Conservation (phyloP, 2,888 invertebrate genomes). For the Eudasyphora cyanicolor region DNA sequence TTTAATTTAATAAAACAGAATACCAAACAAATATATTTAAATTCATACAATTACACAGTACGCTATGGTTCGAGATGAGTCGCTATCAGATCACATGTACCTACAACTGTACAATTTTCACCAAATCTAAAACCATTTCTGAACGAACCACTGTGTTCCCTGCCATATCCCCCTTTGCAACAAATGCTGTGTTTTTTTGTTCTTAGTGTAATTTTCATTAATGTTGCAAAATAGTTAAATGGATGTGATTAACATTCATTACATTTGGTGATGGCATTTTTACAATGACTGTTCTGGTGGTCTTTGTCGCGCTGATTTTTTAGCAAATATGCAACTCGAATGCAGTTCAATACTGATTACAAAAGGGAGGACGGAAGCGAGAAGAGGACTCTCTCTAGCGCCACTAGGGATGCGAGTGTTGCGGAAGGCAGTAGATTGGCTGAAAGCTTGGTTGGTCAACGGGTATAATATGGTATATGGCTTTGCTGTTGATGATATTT, state of each 20-base stretch:
- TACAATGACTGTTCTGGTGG: neutral
- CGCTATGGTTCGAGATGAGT: no score
- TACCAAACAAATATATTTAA: no score
- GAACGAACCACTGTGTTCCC: neutral
- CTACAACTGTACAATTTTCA: no score
- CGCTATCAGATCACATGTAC: no score
- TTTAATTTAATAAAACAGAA: no score
- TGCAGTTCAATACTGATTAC: conserved; percentile 8
- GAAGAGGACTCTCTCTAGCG: no score
- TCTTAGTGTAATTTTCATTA: conserved; percentile 54
- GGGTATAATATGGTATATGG: no score
- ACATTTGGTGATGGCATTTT: conserved; percentile 58
- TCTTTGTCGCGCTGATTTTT: neutral
- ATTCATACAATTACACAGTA: no score
- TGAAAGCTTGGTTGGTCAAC: neutral
- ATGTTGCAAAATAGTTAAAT: conserved; percentile 63
- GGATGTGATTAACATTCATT: conserved; percentile 62
- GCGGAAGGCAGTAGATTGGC: neutral
- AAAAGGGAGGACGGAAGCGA: neutral
- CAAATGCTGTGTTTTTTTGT: conserved; percentile 16
- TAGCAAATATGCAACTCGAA: conserved; percentile 3
- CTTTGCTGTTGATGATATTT: conserved; percentile 37
- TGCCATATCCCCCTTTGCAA: neutral
- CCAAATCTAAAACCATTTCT: no score
- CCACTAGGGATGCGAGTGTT: neutral